Percentiles rank a stretch among this genome's conserved stretches.
phyloP scores from a whole-genome alignment of 2,888 invertebrate genomes.

The Epiblema foenella region DNA sequence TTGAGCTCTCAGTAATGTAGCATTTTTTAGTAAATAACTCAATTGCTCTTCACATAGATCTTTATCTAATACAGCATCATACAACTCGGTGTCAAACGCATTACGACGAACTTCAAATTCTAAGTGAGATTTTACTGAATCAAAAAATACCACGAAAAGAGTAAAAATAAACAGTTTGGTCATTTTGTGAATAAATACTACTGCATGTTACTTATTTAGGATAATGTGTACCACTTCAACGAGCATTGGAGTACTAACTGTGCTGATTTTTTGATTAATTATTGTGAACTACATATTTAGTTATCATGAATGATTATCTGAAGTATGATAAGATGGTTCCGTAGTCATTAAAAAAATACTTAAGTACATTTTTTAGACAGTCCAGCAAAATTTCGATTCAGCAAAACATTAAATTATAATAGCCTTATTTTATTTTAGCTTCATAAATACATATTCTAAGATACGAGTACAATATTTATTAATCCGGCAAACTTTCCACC shows the following conservation, averaged over 20 bases:
- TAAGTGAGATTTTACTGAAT: slow-evolving; percentile 7
- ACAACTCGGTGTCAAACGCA: slow-evolving; percentile 8
- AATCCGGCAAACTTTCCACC: too few relatives aligned
- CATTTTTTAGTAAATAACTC: slow-evolving; percentile 9
- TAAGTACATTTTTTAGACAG: too few relatives aligned
- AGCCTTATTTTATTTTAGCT: too few relatives aligned
- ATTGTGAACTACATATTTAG: background rate
- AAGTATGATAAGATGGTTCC: too few relatives aligned
- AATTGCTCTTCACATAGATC: slow-evolving; percentile 27
- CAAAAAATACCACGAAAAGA: background rate
- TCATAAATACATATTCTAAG: too few relatives aligned
- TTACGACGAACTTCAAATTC: slow-evolving; percentile 13
- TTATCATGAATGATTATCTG: background rate
- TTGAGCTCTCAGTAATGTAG: slow-evolving; percentile 8
- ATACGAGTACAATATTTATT: too few relatives aligned
- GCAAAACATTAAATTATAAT: too few relatives aligned
- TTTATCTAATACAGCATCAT: slow-evolving; percentile 13
- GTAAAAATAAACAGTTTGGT: background rate
- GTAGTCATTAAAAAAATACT: too few relatives aligned
- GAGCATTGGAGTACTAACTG: background rate
- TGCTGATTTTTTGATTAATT: too few relatives aligned
- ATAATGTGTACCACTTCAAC: background rate
- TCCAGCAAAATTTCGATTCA: too few relatives aligned
- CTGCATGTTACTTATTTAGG: background rate
- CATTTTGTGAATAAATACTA: slow-evolving; percentile 6